phyloP scores from a whole-genome alignment of 1,140 invertebrate genomes.

The Drosophila leontia region DNA sequence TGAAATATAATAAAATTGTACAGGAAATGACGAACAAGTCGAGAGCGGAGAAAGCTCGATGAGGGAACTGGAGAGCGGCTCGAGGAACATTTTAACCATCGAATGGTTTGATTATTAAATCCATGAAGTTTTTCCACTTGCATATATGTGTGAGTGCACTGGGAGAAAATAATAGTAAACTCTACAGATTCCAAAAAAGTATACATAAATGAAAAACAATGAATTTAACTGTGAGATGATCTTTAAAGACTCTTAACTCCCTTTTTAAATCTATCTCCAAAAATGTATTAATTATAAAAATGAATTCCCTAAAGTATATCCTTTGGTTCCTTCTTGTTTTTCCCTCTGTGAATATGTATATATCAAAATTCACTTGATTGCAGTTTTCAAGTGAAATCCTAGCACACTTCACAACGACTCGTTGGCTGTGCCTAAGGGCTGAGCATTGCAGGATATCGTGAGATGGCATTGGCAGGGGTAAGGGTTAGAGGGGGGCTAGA shows the following conservation, averaged over 20 bases:
- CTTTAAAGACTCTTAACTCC: neutral
- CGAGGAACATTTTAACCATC: conserved; percentile 81
- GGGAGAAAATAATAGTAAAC: neutral
- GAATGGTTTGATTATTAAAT: conserved; percentile 84
- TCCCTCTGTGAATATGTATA: conserved; percentile 29
- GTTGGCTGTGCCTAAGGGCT: conserved; percentile 73
- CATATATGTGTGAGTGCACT: conserved; percentile 23
- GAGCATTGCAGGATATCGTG: conserved; percentile 40
- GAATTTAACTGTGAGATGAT: neutral
- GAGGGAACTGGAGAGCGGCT: conserved; percentile 50
- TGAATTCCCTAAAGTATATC: too few species aligned
- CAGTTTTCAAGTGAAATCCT: conserved; percentile 83
- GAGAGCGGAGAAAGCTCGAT: conserved; percentile 43
- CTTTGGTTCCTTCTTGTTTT: neutral
- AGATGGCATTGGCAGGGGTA: neutral
- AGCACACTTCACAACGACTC: conserved; percentile 74
- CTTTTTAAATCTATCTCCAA: neutral
- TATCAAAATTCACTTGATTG: conserved; percentile 83
- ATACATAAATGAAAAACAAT: neutral
- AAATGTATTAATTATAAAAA: too few species aligned
- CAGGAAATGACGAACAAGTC: conserved; percentile 81
- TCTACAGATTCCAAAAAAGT: neutral
- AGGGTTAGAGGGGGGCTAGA: neutral
- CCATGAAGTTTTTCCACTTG: conserved; percentile 78
- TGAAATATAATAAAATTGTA: conserved; percentile 84